These are phyloP conservation scores for Whitmania pigra DNA, from an alignment of 1,140 invertebrate species.

Conservation along the genomic window DNA sequence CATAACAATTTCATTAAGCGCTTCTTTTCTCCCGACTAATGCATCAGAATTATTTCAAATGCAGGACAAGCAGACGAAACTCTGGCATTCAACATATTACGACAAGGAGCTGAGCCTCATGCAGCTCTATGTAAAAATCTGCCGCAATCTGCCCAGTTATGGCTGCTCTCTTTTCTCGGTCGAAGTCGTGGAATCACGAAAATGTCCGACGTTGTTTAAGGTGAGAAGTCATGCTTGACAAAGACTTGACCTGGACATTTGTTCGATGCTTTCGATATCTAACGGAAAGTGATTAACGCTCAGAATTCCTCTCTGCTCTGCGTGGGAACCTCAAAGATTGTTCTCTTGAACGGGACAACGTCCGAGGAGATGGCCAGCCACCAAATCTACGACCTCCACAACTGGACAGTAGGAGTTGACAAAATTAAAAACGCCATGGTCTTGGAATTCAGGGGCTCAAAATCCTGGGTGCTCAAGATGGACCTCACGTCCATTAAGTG, in stretches of 20 bases:
- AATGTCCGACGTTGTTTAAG: not conserved
- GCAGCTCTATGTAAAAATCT: constrained; percentile 56
- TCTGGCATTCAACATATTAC: constrained; percentile 56
- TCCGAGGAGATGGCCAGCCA: constrained; percentile 48
- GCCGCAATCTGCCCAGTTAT: constrained; percentile 53
- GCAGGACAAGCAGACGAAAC: constrained; percentile 58
- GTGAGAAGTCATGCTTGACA: not conserved
- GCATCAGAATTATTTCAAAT: constrained; percentile 14
- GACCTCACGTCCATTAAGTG: constrained; percentile 41
- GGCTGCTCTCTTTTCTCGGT: constrained; percentile 57
- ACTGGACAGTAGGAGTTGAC: constrained; percentile 55
- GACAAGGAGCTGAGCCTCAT: constrained; percentile 56
- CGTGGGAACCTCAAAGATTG: constrained; percentile 50
- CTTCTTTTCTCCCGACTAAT: not conserved
- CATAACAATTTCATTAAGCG: not conserved
- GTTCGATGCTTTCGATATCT: not conserved
- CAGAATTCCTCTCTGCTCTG: constrained; percentile 53
- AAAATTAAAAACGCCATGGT: constrained; percentile 53
- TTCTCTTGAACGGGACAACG: constrained; percentile 54
- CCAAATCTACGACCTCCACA: constrained; percentile 46
- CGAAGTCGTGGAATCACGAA: constrained; percentile 51
- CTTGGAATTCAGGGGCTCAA: constrained; percentile 54
- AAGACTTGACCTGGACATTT: not conserved
- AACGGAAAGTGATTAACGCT: constrained; percentile 22
- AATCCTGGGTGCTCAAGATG: constrained; percentile 39